These are phyloP conservation scores for Sardina pilchardus DNA, from an alignment of 2,113 vertebrate species.

Conservation along the genomic window DNA sequence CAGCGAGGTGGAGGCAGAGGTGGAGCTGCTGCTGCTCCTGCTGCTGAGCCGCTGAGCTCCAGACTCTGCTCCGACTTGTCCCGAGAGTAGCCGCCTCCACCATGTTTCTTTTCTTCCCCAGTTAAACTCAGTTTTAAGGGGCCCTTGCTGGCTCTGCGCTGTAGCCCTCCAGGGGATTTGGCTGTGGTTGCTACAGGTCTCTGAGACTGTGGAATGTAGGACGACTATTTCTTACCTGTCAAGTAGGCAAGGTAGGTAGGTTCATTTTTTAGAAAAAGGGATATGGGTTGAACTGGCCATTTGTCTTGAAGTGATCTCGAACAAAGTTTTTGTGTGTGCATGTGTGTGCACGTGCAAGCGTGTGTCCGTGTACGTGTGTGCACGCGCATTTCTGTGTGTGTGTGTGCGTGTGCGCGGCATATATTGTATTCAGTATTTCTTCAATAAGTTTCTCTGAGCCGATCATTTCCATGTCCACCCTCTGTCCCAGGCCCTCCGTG, in stretches of 20 bases:
- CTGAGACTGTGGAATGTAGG: constrained; percentile 2
- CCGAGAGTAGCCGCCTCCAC: not conserved
- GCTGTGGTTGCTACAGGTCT: not conserved
- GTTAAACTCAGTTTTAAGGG: not conserved
- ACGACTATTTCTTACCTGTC: constrained; percentile 1
- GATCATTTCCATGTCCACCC: not conserved
- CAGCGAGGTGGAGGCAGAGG: not conserved
- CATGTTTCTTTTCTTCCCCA: not conserved
- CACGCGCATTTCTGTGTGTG: not conserved
- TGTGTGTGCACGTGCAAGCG: not conserved
- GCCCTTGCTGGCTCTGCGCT: not conserved
- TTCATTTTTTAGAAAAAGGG: not conserved
- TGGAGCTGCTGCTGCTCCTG: not conserved
- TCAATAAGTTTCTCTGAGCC: not conserved
- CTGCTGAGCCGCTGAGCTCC: not conserved
- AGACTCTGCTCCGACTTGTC: constrained; percentile 19
- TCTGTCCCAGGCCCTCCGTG: not conserved
- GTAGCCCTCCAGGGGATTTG: not conserved
- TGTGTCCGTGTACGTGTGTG: too few relatives aligned
- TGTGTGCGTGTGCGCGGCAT: not conserved
- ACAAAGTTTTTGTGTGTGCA: not conserved
- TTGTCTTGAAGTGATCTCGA: not conserved
- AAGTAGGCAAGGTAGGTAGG: not conserved
- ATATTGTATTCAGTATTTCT: not conserved
- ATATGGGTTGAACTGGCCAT: not conserved